phyloP scores from a whole-genome alignment of 2,888 invertebrate genomes.

The Apoda limacodes region DNA sequence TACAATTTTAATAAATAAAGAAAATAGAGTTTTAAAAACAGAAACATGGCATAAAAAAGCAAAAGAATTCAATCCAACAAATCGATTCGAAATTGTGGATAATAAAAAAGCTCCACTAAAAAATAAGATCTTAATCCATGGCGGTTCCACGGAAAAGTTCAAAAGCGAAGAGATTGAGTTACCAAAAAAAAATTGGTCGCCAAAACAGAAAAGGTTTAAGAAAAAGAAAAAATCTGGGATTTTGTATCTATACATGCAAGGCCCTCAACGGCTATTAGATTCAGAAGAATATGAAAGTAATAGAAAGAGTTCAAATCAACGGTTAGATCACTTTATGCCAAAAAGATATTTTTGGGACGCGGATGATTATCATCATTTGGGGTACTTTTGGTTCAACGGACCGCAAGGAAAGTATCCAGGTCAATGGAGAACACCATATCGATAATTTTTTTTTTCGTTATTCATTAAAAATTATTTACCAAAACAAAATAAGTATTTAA shows the following conservation, averaged over 20 bases:
- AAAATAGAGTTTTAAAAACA: too few relatives aligned
- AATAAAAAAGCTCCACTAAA: conserved; percentile 7
- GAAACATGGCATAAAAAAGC: too few relatives aligned
- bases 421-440: conserved; percentile 2
- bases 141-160: too few relatives aligned
- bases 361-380: conserved; percentile 29
- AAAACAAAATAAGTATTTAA: too few relatives aligned
- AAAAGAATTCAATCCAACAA: too few relatives aligned
- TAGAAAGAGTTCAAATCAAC: background rate
- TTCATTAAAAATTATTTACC: background rate
- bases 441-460: background rate
- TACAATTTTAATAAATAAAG: too few relatives aligned
- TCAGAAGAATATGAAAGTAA: conserved; percentile 1
- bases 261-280: conserved; percentile 14
- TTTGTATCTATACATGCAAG: conserved; percentile 19
- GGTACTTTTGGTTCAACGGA: conserved; percentile 41
- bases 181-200: conserved; percentile 1
- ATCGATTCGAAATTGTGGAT: conserved; percentile 11
- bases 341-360: conserved; percentile 38
- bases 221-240: conserved; percentile 1
- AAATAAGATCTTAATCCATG: conserved; percentile 6
- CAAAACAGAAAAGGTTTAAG: conserved; percentile 2
- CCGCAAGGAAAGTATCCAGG: conserved; percentile 28
- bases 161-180: background rate
- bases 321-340: conserved; percentile 35